Evolutionary conservation across 2,888 invertebrate genomes (phyloP).

Genomic region (Thecophora atra): DNA sequence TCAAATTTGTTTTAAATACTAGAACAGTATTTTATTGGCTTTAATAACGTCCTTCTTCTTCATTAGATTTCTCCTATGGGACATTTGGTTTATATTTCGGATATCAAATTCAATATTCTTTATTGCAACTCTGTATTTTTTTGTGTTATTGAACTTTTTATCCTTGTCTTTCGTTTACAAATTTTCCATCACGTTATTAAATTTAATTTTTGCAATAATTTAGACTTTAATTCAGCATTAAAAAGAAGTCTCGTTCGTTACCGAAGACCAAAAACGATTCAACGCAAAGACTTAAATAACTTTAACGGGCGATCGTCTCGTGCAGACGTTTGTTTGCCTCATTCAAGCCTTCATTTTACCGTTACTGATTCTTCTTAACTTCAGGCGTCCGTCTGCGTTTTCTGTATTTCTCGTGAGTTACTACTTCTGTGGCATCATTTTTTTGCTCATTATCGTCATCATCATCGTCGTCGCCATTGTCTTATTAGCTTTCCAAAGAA

Average conservation of each 20-base stretch:
- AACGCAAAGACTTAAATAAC: background rate
- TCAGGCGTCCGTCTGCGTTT: background rate
- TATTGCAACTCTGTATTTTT: background rate
- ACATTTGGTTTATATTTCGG: too few relatives aligned
- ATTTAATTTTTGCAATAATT: slow-evolving; percentile 26
- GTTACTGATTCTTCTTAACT: slow-evolving; percentile 5
- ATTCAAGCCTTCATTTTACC: background rate
- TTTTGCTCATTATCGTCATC: background rate
- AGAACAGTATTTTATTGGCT: too few relatives aligned
- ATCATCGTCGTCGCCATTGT: background rate
- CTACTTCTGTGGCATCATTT: background rate
- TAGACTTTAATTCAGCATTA: background rate
- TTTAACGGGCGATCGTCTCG: background rate
- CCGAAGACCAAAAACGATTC: background rate
- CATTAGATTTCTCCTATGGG: too few relatives aligned
- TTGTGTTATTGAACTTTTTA: background rate
- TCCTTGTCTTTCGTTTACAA: slow-evolving; percentile 3
- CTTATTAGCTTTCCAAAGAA: slow-evolving; percentile 15
- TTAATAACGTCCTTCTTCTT: too few relatives aligned
- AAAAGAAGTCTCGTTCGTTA: background rate
- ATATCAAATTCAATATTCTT: too few relatives aligned
- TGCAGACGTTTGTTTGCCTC: background rate
- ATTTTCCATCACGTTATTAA: slow-evolving; percentile 24
- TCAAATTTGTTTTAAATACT: too few relatives aligned
- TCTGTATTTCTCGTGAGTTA: background rate